Evolutionary conservation across 1,140 invertebrate species (phyloP), one percentile per base, ranked within the genome.

Genomic region (Bombyx mandarina): DNA sequence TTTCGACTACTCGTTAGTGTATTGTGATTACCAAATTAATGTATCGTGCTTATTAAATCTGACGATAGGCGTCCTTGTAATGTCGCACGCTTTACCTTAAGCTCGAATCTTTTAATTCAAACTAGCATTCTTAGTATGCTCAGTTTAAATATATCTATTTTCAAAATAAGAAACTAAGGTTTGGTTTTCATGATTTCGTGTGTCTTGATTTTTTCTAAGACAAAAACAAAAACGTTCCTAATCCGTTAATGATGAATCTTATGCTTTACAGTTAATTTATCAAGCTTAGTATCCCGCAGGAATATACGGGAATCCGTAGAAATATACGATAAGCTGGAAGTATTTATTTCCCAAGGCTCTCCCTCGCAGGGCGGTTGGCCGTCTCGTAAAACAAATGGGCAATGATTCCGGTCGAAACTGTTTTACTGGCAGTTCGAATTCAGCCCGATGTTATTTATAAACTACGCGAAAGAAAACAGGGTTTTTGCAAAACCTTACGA

Each of bases 311-410:
- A 54, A 54, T 54, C 52, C 18, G 35, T 56, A 49, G 26, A 35
- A 54, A 44, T 54, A 54, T 12, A 18, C 43, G 52, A 45, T 45
- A 45, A 56, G 47, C 54, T 49, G n/a, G 22, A 42, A 35, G 45
- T 56, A 35, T 56, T 56, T 56, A 56, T 56, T 49, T 18, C 46
- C 54, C 18, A 49, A 54, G 12, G 35, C 8, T 44, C n/a, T 7
- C 45, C 12, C 43, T 45, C 12, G 43, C 43, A 12, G 10, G 22
- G 44, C 43, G 7, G 53, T 12, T 18, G 53, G 7, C 43, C 7
- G 44, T 49, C 45, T 60, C 62, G 48, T 63, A 63, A 63, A 63
- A 63, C 55, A 59, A 57, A 63, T 42, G 45, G 56, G 35, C 45
- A 49, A 60, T 57, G 26, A 35, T 35, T 35, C 26, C 26, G 26